A percentile compares a stretch with the other conserved stretches of the same genome.
Evolutionary conservation across 2,888 invertebrate genomes (phyloP).

Genomic region (Masnerella sp.): DNA sequence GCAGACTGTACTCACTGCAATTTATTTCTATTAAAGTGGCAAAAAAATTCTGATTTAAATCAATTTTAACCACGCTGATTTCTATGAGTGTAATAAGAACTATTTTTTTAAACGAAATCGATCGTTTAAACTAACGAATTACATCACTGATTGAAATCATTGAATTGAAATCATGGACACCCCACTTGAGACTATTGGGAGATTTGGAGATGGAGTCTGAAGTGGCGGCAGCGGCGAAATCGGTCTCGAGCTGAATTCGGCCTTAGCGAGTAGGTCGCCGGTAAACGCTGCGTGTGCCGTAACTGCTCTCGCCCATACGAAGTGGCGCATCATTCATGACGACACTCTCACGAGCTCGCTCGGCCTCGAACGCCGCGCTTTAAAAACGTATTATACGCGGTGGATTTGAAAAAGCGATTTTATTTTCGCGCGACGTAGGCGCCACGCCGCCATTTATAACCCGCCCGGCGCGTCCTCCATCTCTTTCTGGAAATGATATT

Average conservation of each 20-base stretch:
- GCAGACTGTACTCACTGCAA: too few relatives aligned
- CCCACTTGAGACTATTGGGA: too few relatives aligned
- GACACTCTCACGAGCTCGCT: slow-evolving; percentile 50
- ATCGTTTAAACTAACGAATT: too few relatives aligned
- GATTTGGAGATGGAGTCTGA: slow-evolving; percentile 11
- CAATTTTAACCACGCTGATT: too few relatives aligned
- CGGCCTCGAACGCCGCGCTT: slow-evolving; percentile 53
- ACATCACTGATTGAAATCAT: too few relatives aligned
- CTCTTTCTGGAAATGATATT: slow-evolving; percentile 61
- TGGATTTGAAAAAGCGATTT: slow-evolving; percentile 67
- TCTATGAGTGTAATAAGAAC: too few relatives aligned
- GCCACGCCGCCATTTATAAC: slow-evolving; percentile 66
- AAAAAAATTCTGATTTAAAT: too few relatives aligned
- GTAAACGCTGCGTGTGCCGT: slow-evolving; percentile 60
- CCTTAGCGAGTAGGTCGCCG: slow-evolving; percentile 48
- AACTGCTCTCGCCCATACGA: slow-evolving; percentile 52
- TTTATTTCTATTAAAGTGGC: too few relatives aligned
- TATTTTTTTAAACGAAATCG: too few relatives aligned
- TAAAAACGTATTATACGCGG: slow-evolving; percentile 68
- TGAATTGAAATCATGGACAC: too few relatives aligned
- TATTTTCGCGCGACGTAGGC: slow-evolving; percentile 60
- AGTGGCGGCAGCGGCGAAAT: slow-evolving; percentile 14
- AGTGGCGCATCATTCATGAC: slow-evolving; percentile 62
- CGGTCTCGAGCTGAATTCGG: slow-evolving; percentile 63
- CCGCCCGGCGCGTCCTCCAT: slow-evolving; percentile 42